These are phyloP conservation scores for Galerucella calmariensis DNA, from an alignment of 2,888 invertebrate species.

Conservation along the genomic window DNA sequence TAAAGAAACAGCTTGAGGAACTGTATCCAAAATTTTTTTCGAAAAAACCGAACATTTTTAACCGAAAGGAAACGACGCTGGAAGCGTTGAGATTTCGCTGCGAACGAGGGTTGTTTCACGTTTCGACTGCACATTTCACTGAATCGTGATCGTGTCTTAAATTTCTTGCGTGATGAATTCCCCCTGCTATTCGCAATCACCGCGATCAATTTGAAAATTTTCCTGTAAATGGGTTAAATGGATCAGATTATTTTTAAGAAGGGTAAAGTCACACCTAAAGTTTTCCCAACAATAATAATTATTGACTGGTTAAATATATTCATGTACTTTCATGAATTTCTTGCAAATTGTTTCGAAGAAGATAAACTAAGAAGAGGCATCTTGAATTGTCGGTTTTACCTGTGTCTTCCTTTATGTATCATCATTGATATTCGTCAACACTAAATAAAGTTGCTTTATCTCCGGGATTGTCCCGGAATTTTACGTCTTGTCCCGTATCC, in stretches of 20 bases:
- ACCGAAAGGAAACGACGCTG: not conserved
- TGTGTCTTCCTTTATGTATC: too few species aligned
- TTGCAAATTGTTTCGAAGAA: not conserved
- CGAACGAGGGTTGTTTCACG: conserved; percentile 49
- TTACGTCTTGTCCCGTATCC: too few species aligned
- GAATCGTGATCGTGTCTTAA: conserved; percentile 44
- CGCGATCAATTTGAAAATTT: conserved; percentile 58
- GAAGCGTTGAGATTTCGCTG: conserved; percentile 6
- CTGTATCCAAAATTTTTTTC: conserved; percentile 23
- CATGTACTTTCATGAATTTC: not conserved
- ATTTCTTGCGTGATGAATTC: conserved; percentile 58
- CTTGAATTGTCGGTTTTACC: not conserved
- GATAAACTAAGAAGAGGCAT: not conserved
- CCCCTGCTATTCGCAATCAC: conserved; percentile 49
- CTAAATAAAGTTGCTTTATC: too few species aligned
- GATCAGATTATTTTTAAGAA: conserved; percentile 50
- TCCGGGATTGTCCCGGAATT: too few species aligned
- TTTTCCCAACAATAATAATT: not conserved
- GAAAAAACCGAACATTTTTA: conserved; percentile 44
- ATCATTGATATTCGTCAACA: too few species aligned
- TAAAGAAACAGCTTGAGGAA: conserved; percentile 39
- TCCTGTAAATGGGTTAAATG: conserved; percentile 57
- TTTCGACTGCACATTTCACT: conserved; percentile 54
- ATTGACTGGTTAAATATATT: not conserved
- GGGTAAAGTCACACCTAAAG: conserved; percentile 8